Percentiles rank a stretch among this genome's conserved stretches.
Evolutionary conservation across 2,888 invertebrate genomes (phyloP).

Genomic region (Caenorhabditis wallacei): DNA sequence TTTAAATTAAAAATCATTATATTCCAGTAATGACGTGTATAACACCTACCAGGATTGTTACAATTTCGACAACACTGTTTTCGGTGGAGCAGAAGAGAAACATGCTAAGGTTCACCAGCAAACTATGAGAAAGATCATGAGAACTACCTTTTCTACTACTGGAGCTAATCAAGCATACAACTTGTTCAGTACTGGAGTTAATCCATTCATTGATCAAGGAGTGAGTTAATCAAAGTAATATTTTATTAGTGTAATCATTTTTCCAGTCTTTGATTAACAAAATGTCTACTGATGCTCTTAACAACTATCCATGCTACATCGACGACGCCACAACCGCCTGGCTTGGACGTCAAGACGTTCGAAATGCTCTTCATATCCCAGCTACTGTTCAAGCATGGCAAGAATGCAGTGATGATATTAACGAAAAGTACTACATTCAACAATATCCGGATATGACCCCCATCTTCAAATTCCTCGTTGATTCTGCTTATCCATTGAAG

Average conservation of each 20-base stretch:
- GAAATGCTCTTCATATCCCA: constrained; percentile 74
- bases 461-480: constrained; percentile 74
- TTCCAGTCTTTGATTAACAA: constrained; percentile 65
- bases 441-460: constrained; percentile 76
- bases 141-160: constrained; percentile 35
- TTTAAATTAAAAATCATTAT: neutral
- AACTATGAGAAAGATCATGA: constrained; percentile 63
- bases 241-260: no score
- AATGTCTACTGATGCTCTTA: constrained; percentile 74
- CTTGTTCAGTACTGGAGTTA: constrained; percentile 65
- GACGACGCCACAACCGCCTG: constrained; percentile 68
- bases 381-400: constrained; percentile 61
- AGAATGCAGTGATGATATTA: constrained; percentile 76
- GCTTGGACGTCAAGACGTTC: constrained; percentile 67
- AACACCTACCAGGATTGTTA: constrained; percentile 78
- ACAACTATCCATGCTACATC: constrained; percentile 71
- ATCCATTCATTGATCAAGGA: constrained; percentile 75
- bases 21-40: constrained; percentile 76
- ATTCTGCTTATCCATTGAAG: constrained; percentile 68
- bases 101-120: constrained; percentile 43
- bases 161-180: constrained; percentile 48
- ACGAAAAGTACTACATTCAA: constrained; percentile 75
- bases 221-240: constrained; percentile 45
- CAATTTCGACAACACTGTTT: constrained; percentile 53
- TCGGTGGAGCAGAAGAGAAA: constrained; percentile 30